Evolutionary conservation across 2,113 vertebrate genomes (phyloP).

Genomic region (Perognathus longimembris): DNA sequence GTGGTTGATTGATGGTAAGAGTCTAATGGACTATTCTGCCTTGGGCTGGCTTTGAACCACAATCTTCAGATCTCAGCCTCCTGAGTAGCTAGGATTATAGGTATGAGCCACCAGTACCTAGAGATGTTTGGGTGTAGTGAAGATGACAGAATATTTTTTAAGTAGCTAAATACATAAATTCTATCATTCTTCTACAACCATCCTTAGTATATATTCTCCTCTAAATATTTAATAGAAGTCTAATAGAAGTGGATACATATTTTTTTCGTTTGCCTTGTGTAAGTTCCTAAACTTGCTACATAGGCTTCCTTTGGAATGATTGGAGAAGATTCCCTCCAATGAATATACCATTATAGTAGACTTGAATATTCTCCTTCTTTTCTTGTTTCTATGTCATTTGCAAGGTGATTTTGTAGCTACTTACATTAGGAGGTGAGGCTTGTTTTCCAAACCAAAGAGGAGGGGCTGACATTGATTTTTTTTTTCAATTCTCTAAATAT

Average conservation of each 20-base stretch:
- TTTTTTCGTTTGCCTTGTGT: conserved; percentile 23
- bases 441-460: not conserved
- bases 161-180: not conserved
- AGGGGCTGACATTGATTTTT: not conserved
- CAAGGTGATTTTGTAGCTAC: not conserved
- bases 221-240: not conserved
- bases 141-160: not conserved
- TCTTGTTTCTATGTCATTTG: not conserved
- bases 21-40: no score
- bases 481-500: not conserved
- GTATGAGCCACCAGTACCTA: no score
- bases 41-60: no score
- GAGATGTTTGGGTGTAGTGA: not conserved
- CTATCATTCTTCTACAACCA: not conserved
- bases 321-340: not conserved
- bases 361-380: conserved; percentile 3
- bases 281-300: not conserved
- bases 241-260: not conserved
- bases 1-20: no score
- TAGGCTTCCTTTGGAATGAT: conserved; percentile 11
- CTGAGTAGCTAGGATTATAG: no score
- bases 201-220: not conserved
- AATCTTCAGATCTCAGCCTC: no score
- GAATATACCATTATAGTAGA: not conserved
- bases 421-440: not conserved